Conservation (phyloP, 1,140 invertebrate genomes). For the Camponotus vicinus region DNA sequence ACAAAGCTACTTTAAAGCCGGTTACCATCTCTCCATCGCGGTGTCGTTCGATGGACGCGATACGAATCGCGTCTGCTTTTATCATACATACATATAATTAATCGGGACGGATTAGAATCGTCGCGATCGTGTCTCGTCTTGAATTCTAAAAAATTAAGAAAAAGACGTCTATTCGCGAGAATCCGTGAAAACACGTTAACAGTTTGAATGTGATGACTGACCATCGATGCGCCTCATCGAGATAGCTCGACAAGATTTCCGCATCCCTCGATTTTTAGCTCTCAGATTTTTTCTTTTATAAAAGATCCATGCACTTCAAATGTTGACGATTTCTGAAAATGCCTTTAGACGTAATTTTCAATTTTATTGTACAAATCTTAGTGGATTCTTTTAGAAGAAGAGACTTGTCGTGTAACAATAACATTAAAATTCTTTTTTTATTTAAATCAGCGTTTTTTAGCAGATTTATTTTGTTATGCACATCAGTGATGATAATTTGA, state of each 20-base stretch:
- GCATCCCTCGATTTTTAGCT: not conserved
- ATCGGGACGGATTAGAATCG: not conserved
- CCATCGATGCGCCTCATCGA: not conserved
- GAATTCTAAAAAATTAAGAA: not conserved
- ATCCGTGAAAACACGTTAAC: not conserved
- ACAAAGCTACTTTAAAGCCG: slow-evolving; percentile 72
- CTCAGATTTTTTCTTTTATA: not conserved
- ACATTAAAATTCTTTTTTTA: not conserved
- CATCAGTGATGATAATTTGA: not conserved
- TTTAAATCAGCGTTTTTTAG: too few species aligned
- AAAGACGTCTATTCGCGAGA: not conserved
- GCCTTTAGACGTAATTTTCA: not conserved
- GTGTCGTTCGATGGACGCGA: slow-evolving; percentile 7
- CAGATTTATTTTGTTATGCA: not conserved
- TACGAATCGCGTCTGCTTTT: not conserved
- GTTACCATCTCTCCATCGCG: slow-evolving; percentile 43
- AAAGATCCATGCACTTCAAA: not conserved
- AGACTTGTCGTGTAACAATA: not conserved
- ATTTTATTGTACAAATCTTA: not conserved
- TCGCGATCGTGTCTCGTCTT: not conserved
- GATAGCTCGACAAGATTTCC: not conserved
- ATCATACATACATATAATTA: not conserved
- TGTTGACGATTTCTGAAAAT: not conserved
- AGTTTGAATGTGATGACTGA: slow-evolving; percentile 1
- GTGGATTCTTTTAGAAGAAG: not conserved